These are phyloP conservation scores for Poecilia latipinna DNA, from an alignment of 2,113 vertebrate genomes.

Conservation along the genomic window DNA sequence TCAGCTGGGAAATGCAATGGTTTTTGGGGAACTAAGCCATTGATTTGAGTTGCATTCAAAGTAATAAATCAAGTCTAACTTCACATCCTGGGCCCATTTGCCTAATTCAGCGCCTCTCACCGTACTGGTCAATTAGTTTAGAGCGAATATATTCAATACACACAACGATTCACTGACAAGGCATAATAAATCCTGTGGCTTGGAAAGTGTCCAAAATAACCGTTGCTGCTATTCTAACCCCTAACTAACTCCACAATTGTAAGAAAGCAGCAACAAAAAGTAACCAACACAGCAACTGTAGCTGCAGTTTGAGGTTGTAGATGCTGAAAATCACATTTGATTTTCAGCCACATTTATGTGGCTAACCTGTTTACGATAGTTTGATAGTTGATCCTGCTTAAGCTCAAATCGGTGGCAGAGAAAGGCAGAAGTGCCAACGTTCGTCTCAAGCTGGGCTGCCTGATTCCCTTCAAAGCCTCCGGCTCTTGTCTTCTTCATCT, in stretches of 20 bases:
- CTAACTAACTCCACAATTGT: constrained; percentile 44
- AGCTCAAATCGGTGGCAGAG: constrained; percentile 33
- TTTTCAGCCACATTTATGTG: constrained; percentile 33
- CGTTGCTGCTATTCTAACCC: constrained; percentile 55
- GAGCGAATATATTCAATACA: constrained; percentile 83
- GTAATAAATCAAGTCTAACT: constrained; percentile 87
- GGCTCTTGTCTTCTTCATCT: constrained; percentile 35
- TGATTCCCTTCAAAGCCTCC: constrained; percentile 31
- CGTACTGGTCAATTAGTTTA: constrained; percentile 85
- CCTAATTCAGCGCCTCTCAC: constrained; percentile 82
- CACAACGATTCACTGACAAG: constrained; percentile 76
- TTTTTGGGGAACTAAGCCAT: constrained; percentile 80
- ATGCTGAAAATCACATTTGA: background rate
- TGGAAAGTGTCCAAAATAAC: constrained; percentile 73
- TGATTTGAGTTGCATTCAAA: constrained; percentile 84
- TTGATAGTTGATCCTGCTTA: constrained; percentile 51
- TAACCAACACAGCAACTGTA: constrained; percentile 11
- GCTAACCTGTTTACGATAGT: constrained; percentile 28
- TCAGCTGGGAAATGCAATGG: constrained; percentile 82
- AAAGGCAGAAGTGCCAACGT: constrained; percentile 54
- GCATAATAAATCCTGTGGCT: constrained; percentile 79
- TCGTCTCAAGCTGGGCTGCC: constrained; percentile 50
- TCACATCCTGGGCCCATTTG: constrained; percentile 82
- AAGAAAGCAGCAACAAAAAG: constrained; percentile 30
- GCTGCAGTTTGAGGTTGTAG: background rate